These are phyloP conservation scores for Oceanites oceanicus DNA, from an alignment of 2,113 vertebrate genomes.

Conservation along the genomic window DNA sequence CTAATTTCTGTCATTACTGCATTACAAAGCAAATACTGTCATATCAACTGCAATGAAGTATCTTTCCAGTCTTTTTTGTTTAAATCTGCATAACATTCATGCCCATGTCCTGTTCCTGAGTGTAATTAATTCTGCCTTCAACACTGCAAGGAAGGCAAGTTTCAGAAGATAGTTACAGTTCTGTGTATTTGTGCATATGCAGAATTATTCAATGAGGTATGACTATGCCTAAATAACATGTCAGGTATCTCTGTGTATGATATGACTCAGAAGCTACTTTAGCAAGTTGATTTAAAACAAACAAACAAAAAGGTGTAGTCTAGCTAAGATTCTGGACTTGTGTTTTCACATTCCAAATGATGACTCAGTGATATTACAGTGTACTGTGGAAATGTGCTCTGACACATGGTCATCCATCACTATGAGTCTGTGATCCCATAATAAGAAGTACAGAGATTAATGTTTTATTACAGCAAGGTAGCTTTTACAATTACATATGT, in stretches of 20 bases:
- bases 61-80: background rate
- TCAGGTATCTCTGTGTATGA: background rate
- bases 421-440: background rate
- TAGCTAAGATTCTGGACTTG: background rate
- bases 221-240: background rate
- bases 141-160: background rate
- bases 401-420: background rate
- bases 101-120: background rate
- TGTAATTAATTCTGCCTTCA: background rate
- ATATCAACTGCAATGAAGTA: background rate
- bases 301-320: background rate
- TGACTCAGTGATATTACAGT: background rate
- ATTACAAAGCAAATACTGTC: background rate
- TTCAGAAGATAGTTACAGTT: background rate
- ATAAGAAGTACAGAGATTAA: slow-evolving; percentile 29
- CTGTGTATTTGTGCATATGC: background rate
- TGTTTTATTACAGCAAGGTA: slow-evolving; percentile 45
- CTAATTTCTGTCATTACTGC: background rate
- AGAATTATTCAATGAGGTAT: background rate
- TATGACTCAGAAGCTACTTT: background rate
- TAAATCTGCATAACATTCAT: background rate
- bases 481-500: slow-evolving; percentile 30
- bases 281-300: background rate
- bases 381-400: background rate
- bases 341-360: background rate